Conservation (phyloP, 2,797 vertebrate species). For the Sphaeramia orbicularis region DNA sequence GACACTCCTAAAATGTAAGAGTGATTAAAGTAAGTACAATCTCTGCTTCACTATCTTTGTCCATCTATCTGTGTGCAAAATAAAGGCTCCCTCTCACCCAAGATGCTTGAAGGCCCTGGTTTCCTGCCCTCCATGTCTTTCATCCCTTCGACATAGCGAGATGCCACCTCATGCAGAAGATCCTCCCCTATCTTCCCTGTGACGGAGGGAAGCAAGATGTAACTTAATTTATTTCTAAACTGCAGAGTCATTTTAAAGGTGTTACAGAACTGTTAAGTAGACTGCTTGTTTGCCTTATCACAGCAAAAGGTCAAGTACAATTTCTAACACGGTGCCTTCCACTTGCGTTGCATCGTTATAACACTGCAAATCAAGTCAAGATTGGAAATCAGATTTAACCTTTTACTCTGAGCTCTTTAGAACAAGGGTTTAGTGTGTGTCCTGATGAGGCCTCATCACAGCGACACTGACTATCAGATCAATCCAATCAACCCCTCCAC, state of each 20-base stretch:
- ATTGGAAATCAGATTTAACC: constrained; percentile 65
- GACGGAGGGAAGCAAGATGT: neutral
- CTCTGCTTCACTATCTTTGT: too few species aligned
- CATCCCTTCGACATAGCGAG: constrained; percentile 87
- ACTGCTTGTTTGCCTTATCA: constrained; percentile 35
- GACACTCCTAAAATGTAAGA: constrained; percentile 79
- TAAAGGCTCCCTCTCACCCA: constrained; percentile 70
- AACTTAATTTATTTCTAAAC: constrained; percentile 11
- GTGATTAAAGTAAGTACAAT: neutral
- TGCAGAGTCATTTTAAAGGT: constrained; percentile 18
- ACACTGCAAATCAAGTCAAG: constrained; percentile 57
- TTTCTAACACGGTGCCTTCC: constrained; percentile 24
- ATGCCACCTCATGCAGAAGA: constrained; percentile 80
- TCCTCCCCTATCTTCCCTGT: constrained; percentile 73
- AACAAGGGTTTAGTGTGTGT: constrained; percentile 12
- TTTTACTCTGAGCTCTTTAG: constrained; percentile 43
- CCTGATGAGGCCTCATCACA: constrained; percentile 43
- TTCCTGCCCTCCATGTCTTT: constrained; percentile 90
- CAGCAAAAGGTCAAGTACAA: constrained; percentile 64
- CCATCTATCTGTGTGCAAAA: neutral
- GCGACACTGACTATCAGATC: constrained; percentile 1
- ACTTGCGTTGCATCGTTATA: constrained; percentile 39
- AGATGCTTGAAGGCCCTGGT: constrained; percentile 87
- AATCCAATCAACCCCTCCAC: constrained; percentile 49
- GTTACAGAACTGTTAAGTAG: constrained; percentile 32